Conservation (phyloP, 1,140 invertebrate genomes). For the Aphelinus certus region DNA sequence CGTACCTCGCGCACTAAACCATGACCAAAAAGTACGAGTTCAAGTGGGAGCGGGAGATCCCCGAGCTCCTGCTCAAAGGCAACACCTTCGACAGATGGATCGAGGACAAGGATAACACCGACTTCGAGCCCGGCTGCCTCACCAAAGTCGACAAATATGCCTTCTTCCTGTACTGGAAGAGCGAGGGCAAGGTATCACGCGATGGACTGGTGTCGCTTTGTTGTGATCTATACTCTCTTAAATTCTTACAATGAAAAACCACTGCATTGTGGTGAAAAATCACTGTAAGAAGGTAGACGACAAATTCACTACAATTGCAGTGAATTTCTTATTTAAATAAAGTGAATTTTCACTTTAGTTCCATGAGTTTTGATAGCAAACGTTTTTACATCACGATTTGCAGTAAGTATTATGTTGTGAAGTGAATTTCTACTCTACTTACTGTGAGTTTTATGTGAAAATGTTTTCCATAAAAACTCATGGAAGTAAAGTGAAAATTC, state of each 20-base stretch:
- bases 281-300: too few relatives aligned
- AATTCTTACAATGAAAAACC: too few relatives aligned
- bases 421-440: too few relatives aligned
- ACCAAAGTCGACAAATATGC: slow-evolving; percentile 98
- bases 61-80: slow-evolving; percentile 85
- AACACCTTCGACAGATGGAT: slow-evolving; percentile 93
- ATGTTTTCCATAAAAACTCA: too few relatives aligned
- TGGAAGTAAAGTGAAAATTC: too few relatives aligned
- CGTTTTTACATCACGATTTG: not conserved
- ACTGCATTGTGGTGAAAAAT: too few relatives aligned
- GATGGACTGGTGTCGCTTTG: not conserved
- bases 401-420: too few relatives aligned
- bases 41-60: slow-evolving; percentile 95
- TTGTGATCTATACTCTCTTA: not conserved
- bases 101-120: slow-evolving; percentile 91
- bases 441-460: too few relatives aligned
- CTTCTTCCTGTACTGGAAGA: slow-evolving; percentile 99
- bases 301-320: too few relatives aligned
- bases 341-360: not conserved
- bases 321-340: too few relatives aligned
- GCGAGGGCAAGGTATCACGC: slow-evolving; percentile 83
- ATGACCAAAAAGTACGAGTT: slow-evolving; percentile 99
- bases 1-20: slow-evolving; percentile 18
- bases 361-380: not conserved
- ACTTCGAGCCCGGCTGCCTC: slow-evolving; percentile 85